These are phyloP conservation scores for Dione vanillae DNA, from an alignment of 2,888 invertebrate species.

Conservation along the genomic window DNA sequence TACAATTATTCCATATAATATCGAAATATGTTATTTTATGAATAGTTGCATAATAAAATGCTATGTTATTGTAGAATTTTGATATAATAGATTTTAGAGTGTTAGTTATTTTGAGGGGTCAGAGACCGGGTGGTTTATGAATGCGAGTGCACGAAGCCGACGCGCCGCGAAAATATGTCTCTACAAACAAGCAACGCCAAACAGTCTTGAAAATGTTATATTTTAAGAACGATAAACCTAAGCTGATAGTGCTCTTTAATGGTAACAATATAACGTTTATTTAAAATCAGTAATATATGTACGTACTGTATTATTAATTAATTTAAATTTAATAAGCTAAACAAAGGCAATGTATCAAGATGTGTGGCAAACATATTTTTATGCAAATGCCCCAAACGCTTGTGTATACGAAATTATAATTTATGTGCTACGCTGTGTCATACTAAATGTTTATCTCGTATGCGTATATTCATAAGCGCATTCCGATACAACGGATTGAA, in stretches of 20 bases:
- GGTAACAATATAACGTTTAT: not conserved
- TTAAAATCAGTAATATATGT: not conserved
- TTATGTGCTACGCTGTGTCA: conserved; percentile 28
- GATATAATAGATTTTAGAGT: conserved; percentile 51
- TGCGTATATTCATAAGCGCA: conserved; percentile 32
- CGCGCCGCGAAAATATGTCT: conserved; percentile 73
- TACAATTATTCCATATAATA: conserved; percentile 27
- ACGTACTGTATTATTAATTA: not conserved
- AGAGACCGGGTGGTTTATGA: conserved; percentile 70
- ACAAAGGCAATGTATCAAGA: not conserved
- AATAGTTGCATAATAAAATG: conserved; percentile 41
- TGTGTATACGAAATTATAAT: conserved; percentile 29
- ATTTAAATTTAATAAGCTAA: not conserved
- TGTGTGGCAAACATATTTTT: conserved; percentile 15
- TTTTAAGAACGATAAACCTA: conserved; percentile 56
- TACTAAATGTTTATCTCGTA: conserved; percentile 35
- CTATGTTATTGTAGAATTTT: conserved; percentile 9
- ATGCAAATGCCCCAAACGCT: conserved; percentile 24
- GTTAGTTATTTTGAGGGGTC: conserved; percentile 72
- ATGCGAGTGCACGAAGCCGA: conserved; percentile 78
- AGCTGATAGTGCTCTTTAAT: not conserved
- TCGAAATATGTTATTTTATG: conserved; percentile 49
- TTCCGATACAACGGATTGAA: conserved; percentile 27
- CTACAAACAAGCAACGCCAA: conserved; percentile 61
- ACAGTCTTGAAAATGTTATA: conserved; percentile 59